Base-by-base conservation (phyloP, 2,113 vertebrate species). In the Clarias batrachus region DNA sequence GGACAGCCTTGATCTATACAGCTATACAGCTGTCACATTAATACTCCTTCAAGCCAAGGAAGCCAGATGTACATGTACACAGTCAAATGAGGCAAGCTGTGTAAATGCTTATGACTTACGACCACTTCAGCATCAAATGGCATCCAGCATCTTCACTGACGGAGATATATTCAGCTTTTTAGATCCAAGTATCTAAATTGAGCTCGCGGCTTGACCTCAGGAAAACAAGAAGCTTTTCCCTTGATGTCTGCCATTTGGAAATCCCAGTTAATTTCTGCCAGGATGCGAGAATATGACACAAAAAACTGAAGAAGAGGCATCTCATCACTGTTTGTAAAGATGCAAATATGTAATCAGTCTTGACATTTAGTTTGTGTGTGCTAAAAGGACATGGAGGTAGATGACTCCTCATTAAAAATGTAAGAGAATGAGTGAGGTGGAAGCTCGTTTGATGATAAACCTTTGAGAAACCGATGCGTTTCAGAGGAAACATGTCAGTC, bases 331-430 rank as follows among this genome's bases (percentile, higher is more conserved):
- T 82, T 70, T 76, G 33, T 21, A 68, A 81, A 88, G 27, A 81
- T 86, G 81, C 74, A 82, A 79, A 89, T 87, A 83, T 82, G 82
- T 89, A 90, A 89, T 90, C 88, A 87, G 86, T 85, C 76, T 77
- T 90, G 90, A 86, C 90, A 90, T 90, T 90, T 89, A 65, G 81
- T 84, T 84, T 84, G 16, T 41, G 70, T 83, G 76, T 59, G 11
- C 82, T 70, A 60, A 56, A 11, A 52, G 48, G 82, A 57, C 21
- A 25, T 77, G 27, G 33, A 30, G 63, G 78, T 63, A 85, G 81
- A 89, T 82, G 33, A 70, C 54, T 70, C 19, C 82, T 87, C 78
- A 63, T 87, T 85, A 87, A 87, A 79, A 52, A 33, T 78, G 70
- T 81, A 27, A 13, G 33, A 56, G 33, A 65, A 27, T 81, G 33